Percentiles rank a stretch among this genome's conserved stretches.
Conservation (phyloP, 2,113 vertebrate species). For the Tyrannus savana region DNA sequence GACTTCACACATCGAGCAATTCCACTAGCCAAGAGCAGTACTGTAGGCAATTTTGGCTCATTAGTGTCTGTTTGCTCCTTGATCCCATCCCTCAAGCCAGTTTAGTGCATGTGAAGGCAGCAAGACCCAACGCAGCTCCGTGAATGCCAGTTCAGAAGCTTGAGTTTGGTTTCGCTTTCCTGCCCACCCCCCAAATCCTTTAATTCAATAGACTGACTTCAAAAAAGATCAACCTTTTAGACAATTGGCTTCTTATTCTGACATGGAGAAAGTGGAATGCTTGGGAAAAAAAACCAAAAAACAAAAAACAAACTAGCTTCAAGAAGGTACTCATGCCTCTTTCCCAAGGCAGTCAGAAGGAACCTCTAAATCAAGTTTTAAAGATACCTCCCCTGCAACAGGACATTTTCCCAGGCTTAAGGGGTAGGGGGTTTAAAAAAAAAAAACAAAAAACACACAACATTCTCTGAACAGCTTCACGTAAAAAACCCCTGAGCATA, state of each 20-base stretch:
- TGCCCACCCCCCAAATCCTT: background rate
- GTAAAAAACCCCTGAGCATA: background rate
- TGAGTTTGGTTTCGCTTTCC: background rate
- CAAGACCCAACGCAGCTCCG: background rate
- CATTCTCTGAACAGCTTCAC: background rate
- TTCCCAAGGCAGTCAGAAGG: background rate
- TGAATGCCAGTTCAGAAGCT: background rate
- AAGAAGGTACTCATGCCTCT: background rate
- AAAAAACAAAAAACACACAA: too few species aligned
- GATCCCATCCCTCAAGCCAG: background rate
- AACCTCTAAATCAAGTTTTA: slow-evolving; percentile 20
- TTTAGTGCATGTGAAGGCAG: background rate
- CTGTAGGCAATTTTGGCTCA: background rate
- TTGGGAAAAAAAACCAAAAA: background rate
- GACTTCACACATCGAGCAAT: background rate
- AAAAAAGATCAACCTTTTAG: background rate
- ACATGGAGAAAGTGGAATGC: background rate
- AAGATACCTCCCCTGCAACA: background rate
- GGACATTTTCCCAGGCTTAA: background rate
- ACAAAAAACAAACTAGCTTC: background rate
- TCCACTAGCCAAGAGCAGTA: background rate
- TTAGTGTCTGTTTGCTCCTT: background rate
- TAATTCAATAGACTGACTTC: background rate
- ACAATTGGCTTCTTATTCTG: background rate
- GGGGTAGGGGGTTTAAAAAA: fast-evolving